phyloP scores from a whole-genome alignment of 2,797 vertebrate species.

The Eulemur rubriventer region DNA sequence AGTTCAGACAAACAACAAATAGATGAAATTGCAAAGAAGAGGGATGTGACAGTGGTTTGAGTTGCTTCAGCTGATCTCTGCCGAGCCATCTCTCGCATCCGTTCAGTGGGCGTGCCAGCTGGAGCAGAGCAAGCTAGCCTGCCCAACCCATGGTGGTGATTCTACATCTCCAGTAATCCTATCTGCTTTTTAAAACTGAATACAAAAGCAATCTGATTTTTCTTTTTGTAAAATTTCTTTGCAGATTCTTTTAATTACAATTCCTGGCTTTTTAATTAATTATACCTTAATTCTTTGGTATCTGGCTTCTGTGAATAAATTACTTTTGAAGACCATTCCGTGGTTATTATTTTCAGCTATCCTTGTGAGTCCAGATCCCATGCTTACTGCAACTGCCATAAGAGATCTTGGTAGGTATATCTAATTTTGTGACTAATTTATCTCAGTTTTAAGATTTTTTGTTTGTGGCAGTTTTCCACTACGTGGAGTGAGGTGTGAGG shows the following conservation, averaged over 20 bases:
- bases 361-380: constrained; percentile 80
- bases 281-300: constrained; percentile 75
- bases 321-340: not conserved
- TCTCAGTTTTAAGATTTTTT: constrained; percentile 14
- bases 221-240: constrained; percentile 61
- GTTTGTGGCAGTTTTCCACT: not conserved
- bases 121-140: not conserved
- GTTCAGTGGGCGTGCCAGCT: not conserved
- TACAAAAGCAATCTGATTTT: constrained; percentile 27
- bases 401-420: constrained; percentile 78
- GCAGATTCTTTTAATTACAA: constrained; percentile 79
- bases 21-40: not conserved
- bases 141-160: not conserved
- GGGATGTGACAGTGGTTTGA: not conserved
- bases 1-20: not conserved
- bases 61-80: not conserved
- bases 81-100: not conserved
- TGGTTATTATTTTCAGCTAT: constrained; percentile 75
- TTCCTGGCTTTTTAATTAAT: constrained; percentile 79
- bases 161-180: not conserved
- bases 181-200: constrained; percentile 35
- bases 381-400: constrained; percentile 75
- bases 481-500: not conserved
- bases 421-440: not conserved
- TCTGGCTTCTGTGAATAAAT: constrained; percentile 67